phyloP scores from a whole-genome alignment of 2,113 vertebrate species.

The Ornithorhynchus anatinus region DNA sequence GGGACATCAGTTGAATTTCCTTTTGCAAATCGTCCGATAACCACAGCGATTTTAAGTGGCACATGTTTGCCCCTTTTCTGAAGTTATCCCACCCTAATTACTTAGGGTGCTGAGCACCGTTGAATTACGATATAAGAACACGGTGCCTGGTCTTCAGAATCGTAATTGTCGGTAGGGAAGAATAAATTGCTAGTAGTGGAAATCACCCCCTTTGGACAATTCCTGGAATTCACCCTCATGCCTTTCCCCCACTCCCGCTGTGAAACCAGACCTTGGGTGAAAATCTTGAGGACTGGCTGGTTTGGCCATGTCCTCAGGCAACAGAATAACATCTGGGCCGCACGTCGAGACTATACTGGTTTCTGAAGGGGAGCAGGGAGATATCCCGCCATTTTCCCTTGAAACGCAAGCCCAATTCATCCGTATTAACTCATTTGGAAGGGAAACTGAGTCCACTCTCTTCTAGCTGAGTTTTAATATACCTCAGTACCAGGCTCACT shows the following conservation, averaged over 20 bases:
- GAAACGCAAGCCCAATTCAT: neutral
- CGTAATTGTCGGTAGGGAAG: neutral
- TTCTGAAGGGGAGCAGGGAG: neutral
- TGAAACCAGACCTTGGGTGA: neutral
- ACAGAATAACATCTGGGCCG: slow-evolving; percentile 3
- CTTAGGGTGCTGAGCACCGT: too few relatives aligned
- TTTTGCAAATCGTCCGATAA: too few relatives aligned
- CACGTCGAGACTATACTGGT: neutral
- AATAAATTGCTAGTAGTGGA: neutral
- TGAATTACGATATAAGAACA: too few relatives aligned
- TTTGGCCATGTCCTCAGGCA: neutral
- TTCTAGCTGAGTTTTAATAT: neutral
- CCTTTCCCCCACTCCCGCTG: too few relatives aligned
- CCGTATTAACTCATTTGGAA: slow-evolving; percentile 19
- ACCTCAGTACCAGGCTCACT: neutral
- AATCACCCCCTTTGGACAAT: too few relatives aligned
- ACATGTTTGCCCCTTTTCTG: too few relatives aligned
- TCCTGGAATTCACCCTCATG: too few relatives aligned
- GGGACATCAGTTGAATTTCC: too few relatives aligned
- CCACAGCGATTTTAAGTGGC: too few relatives aligned
- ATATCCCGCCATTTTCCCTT: neutral
- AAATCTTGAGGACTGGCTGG: neutral
- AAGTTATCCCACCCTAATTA: too few relatives aligned
- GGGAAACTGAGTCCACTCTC: slow-evolving; percentile 10
- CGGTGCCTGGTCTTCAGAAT: too few relatives aligned